Conservation (phyloP, 1,140 invertebrate species). For the Glossosoma conforme region DNA sequence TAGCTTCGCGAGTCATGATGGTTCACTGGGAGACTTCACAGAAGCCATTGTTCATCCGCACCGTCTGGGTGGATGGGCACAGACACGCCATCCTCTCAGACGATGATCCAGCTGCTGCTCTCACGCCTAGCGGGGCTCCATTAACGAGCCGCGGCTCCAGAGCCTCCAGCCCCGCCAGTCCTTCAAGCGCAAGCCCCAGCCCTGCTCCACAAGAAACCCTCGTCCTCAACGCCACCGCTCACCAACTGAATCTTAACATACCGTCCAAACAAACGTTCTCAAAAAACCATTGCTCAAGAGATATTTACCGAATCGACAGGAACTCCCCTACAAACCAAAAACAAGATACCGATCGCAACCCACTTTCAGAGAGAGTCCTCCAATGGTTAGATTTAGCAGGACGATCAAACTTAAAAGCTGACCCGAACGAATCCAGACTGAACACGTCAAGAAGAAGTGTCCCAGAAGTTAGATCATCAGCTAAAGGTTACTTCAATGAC, state of each 20-base stretch:
- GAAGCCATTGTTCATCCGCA: slow-evolving; percentile 62
- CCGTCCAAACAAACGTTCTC: slow-evolving; percentile 25
- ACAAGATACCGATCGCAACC: slow-evolving; percentile 32
- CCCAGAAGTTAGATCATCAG: slow-evolving; percentile 10
- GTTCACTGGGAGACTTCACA: slow-evolving; percentile 65
- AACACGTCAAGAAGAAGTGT: slow-evolving; percentile 9
- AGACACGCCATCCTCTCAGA: slow-evolving; percentile 63
- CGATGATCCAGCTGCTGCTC: slow-evolving; percentile 46
- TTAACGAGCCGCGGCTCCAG: slow-evolving; percentile 23
- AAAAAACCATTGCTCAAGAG: neutral
- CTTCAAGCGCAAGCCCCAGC: slow-evolving; percentile 19
- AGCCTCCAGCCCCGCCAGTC: slow-evolving; percentile 29
- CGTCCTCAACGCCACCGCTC: slow-evolving; percentile 34
- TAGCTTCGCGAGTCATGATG: no score
- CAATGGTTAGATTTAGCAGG: slow-evolving; percentile 57
- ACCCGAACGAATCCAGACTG: slow-evolving; percentile 13
- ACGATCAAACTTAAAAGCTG: slow-evolving; percentile 36
- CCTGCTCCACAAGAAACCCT: neutral
- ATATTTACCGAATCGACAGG: slow-evolving; percentile 14
- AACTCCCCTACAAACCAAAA: slow-evolving; percentile 35
- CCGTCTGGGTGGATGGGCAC: slow-evolving; percentile 65
- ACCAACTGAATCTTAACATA: slow-evolving; percentile 33
- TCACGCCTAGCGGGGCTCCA: slow-evolving; percentile 14
- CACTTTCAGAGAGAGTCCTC: slow-evolving; percentile 53
- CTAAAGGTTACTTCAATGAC: neutral